These are phyloP conservation scores for Trichechus manatus DNA, from an alignment of 2,113 vertebrate species.

Conservation along the genomic window DNA sequence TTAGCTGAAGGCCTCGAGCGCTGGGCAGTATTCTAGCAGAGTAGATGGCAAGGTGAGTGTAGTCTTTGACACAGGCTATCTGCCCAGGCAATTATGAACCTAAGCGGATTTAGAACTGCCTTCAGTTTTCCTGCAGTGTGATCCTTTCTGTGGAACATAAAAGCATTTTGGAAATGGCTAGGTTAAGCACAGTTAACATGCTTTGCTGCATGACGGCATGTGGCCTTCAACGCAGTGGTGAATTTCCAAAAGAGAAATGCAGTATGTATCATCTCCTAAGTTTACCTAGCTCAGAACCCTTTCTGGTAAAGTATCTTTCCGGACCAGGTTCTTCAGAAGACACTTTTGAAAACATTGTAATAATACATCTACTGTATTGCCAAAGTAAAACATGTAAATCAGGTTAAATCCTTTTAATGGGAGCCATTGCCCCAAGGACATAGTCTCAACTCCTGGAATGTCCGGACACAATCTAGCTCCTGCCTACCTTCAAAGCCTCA, in stretches of 20 bases:
- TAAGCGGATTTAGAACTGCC: constrained; percentile 6
- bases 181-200: background rate
- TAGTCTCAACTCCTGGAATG: background rate
- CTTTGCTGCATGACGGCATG: background rate
- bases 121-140: background rate
- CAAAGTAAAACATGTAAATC: background rate
- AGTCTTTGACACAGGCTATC: background rate
- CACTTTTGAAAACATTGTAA: background rate
- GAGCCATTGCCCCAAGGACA: background rate
- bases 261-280: background rate
- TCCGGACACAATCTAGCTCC: background rate
- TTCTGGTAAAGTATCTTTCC: background rate
- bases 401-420: background rate
- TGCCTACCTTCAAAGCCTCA: background rate
- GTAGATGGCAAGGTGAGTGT: background rate
- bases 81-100: background rate
- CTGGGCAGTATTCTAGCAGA: background rate
- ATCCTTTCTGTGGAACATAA: background rate
- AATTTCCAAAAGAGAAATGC: background rate
- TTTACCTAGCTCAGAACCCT: constrained; percentile 9
- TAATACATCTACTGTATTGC: background rate
- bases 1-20: background rate
- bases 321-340: background rate
- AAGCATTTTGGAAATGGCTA: background rate
- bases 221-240: background rate